These are phyloP conservation scores for Opisthocomus hoazin DNA, from an alignment of 2,113 vertebrate genomes.

Conservation along the genomic window DNA sequence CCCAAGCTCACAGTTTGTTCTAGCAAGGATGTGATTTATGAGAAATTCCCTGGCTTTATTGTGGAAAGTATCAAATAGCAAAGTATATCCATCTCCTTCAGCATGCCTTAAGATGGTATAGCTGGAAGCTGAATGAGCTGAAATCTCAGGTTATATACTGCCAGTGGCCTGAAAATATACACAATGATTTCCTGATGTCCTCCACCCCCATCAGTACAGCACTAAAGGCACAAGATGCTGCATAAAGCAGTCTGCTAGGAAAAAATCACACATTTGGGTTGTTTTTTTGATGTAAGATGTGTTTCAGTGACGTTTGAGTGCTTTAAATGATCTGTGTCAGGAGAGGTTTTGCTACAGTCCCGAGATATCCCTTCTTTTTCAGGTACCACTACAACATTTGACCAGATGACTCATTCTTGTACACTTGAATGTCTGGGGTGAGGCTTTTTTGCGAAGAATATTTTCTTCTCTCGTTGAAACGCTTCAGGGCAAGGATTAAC, in stretches of 20 bases:
- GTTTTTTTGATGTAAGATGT: background rate
- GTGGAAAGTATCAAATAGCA: constrained; percentile 12
- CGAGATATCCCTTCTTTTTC: background rate
- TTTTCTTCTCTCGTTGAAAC: constrained; percentile 21
- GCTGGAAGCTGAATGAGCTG: background rate
- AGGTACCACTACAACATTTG: background rate
- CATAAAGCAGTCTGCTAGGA: background rate
- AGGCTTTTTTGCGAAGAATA: constrained; percentile 42
- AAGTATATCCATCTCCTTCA: constrained; percentile 1
- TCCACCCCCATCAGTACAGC: background rate
- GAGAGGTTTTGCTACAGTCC: background rate
- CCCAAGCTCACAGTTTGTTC: background rate
- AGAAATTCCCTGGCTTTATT: constrained; percentile 16
- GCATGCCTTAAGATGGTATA: background rate
- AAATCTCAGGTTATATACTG: constrained; percentile 16
- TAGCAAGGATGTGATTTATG: constrained; percentile 3
- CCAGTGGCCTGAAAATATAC: constrained; percentile 27
- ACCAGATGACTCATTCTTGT: constrained; percentile 21
- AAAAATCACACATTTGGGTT: background rate
- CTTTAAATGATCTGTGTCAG: background rate
- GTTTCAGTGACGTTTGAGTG: background rate
- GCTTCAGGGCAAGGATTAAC: constrained; percentile 36
- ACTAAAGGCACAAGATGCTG: background rate
- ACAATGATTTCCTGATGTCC: constrained; percentile 2
- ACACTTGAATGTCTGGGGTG: constrained; percentile 14